Conservation (phyloP, 2,888 invertebrate species). For the Lymantria dispar region DNA sequence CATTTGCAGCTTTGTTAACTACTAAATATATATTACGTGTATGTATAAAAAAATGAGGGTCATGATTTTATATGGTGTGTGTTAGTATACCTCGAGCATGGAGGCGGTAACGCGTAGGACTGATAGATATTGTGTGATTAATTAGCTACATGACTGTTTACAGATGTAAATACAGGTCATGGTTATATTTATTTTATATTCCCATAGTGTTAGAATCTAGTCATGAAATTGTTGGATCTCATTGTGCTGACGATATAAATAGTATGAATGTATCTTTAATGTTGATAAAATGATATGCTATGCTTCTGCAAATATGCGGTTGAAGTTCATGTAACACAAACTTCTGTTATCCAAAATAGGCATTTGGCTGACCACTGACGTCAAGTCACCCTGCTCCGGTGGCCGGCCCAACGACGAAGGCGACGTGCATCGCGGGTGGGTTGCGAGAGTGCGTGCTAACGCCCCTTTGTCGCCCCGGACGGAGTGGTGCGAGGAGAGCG, state of each 20-base stretch:
- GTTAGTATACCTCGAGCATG: conserved; percentile 17
- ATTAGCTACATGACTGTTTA: conserved; percentile 10
- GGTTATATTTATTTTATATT: conserved; percentile 8
- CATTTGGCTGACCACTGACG: no score
- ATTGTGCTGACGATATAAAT: conserved; percentile 1
- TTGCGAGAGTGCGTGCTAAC: no score
- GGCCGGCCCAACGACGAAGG: no score
- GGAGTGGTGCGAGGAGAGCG: no score
- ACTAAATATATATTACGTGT: not conserved
- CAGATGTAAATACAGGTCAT: conserved; percentile 20
- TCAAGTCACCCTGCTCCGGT: no score
- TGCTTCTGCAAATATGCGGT: no score
- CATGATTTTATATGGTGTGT: conserved; percentile 5
- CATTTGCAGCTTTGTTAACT: not conserved
- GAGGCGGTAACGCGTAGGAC: conserved; percentile 20
- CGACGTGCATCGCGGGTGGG: no score
- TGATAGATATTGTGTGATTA: conserved; percentile 27
- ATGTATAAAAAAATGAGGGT: not conserved
- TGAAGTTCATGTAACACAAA: no score
- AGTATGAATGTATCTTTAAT: no score
- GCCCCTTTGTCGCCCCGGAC: no score
- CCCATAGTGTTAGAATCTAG: conserved; percentile 28
- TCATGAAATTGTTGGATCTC: conserved; percentile 33
- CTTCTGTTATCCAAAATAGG: no score
- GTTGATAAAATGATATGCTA: no score